Conservation (phyloP, 1,140 invertebrate genomes). For the Eumaeus atala region DNA sequence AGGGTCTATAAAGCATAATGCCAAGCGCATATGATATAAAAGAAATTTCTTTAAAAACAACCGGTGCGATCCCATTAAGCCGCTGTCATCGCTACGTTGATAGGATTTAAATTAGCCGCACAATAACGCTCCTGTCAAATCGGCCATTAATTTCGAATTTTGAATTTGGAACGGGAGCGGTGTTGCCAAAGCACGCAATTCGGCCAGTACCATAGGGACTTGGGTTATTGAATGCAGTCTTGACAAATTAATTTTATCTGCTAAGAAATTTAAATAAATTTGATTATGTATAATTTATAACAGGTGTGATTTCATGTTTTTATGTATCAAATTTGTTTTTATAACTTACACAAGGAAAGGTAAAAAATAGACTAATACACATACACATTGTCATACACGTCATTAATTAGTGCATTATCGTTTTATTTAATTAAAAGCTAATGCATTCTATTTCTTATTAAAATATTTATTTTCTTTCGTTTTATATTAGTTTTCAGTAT, state of each 20-base stretch:
- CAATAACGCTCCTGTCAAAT: constrained; percentile 72
- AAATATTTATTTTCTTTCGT: too few relatives aligned
- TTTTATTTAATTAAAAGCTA: too few relatives aligned
- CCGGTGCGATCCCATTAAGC: constrained; percentile 62
- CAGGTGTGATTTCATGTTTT: too few relatives aligned
- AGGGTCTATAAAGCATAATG: constrained; percentile 12
- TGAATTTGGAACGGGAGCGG: constrained; percentile 67
- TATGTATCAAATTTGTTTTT: too few relatives aligned
- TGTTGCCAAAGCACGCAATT: constrained; percentile 34
- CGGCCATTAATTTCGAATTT: constrained; percentile 71
- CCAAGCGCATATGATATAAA: constrained; percentile 37
- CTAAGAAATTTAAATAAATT: constrained; percentile 1
- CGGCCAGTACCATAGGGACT: constrained; percentile 20
- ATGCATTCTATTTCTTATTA: too few relatives aligned
- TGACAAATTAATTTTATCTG: constrained; percentile 42
- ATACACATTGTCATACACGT: too few relatives aligned
- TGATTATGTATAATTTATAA: constrained; percentile 1
- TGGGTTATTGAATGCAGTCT: constrained; percentile 33
- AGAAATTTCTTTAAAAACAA: constrained; percentile 58
- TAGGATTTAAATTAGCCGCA: constrained; percentile 71
- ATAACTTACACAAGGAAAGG: too few relatives aligned
- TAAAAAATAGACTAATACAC: too few relatives aligned
- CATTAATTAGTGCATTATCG: too few relatives aligned
- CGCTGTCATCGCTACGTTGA: constrained; percentile 67
- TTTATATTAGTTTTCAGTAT: too few relatives aligned